Base-by-base conservation (phyloP, 1,140 invertebrate species). In the Caenorhabditis remanei region DNA sequence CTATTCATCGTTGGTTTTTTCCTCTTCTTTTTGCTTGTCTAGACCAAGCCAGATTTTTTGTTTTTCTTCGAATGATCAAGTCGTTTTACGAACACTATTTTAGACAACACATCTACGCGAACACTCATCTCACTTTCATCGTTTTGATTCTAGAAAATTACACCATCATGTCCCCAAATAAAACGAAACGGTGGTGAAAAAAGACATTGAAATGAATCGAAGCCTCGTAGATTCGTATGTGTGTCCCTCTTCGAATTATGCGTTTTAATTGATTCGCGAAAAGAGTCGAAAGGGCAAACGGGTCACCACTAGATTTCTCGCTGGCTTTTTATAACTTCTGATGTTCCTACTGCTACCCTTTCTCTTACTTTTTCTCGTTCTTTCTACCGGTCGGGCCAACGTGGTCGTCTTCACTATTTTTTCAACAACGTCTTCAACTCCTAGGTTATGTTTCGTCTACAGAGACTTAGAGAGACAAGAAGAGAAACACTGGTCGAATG, bases 401-500 rank as follows among this genome's bases (percentile, higher is more conserved):
- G 40, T 14, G 24, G 32, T 79, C 43, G n/a, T 79, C n/a, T 79
- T 50, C 46, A 24, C 61, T 63, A 63, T 63, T 79, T 79, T n/a
- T 50, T 79, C 11, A 40, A 8, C 61, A 63, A 63, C 21, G 8
- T 63, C 61, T 63, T 63, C 24, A 14, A 63, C 32, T 8, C 19
- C 24, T 40, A 79, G 43, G 19, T 13, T 53, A 9, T 53, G 5
- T 9, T n/a, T 24, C 5, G 2, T 11, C 16, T 16, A 24, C 11
- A 50, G 71, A 79, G 71, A 79, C 71, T 53, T 79, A 79, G 71
- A 79, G 71, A 79, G 71, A 50, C 71, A 79, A 79, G 46, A 79
- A 79, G 71, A 50, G 46, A 79, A 79, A 79, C 46, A 79, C 46
- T 79, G 71, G 71, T 32, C 71, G 40, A 48, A 16, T 53, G 71